Base-by-base conservation (phyloP, 2,797 vertebrate species). In the Diplodus sargus region DNA sequence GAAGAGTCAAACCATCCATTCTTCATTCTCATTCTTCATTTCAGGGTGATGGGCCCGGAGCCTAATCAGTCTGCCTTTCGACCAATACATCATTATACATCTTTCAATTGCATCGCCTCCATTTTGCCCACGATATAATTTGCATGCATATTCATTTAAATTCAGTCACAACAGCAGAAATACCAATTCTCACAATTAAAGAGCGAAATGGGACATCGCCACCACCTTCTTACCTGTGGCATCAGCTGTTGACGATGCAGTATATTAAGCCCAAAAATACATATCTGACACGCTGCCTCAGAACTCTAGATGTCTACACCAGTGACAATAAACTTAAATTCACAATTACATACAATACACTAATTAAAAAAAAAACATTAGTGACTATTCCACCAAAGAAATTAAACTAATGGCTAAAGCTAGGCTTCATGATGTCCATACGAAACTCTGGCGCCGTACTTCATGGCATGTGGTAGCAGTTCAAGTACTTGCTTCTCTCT, bases 1-100 rank as follows among this genome's bases (percentile, higher is more conserved):
- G 16, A 53, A 60, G 61, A 79, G 72, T 69, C 57, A 66, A 79
- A 70, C 58, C 66, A 63, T 67, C 65, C 57, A 75, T 74, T 75
- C 74, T 64, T 78, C 59, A 62, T 47, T 6, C 54, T 56, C 73
- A 53, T 72, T 73, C 20, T 59, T 76, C 57, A 74, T 58, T 68
- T 71, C 34, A 30, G 56, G 20, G 63, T 51, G 56, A 54, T 9
- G 15, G 25, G 22, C 9, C 59, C 45, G 62, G 34, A 77, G 57
- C 58, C 66, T 62, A 66, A 72, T 67, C 74, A 63, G 73, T 77
- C 76, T 65, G 39, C 49, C 45, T 76, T 65, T 61, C 4, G 10
- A 47, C 66, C 43, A 22, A 74, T 56, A 58, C 51, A 52, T 76
- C 61, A 82, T 66, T 45, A 67, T 54, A 57, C 52, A 57, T 52